Evolutionary conservation across 2,888 invertebrate genomes (phyloP), one percentile per base, ranked within the genome.

Genomic region (Perdita meconis): DNA sequence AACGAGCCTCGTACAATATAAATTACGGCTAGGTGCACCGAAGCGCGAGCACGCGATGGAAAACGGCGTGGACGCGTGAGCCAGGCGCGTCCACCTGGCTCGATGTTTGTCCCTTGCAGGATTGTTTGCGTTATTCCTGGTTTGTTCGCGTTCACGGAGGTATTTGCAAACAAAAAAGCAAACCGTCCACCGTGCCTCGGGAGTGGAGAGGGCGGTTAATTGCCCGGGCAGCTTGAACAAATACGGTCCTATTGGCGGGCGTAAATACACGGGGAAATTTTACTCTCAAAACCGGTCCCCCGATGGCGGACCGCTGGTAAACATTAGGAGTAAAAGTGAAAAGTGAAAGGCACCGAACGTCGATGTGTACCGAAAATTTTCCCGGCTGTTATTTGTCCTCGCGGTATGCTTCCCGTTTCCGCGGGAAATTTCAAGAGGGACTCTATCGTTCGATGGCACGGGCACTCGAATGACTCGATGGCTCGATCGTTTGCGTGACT

Each of bases 111-210:
- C 59, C 61, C 71, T 47, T 38, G 71, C 57, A 61, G 79, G 81
- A 78, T 85, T 80, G 82, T 86, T 88, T 85, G 84, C 87, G 79
- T 85, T 89, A 85, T 88, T 84, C 84, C 82, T 81, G 83, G 83
- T 84, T 83, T 82, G 78, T 85, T 83, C 84, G 80, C 75, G 71
- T 66, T 66, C 63, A 56, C 73, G 59, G 63, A 72, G 60, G 78
- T 78, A 81, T 89, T 85, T 83, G 81, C 82, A 84, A 86, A 85
- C 85, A 89, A 89, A 89, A 88, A 86, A 86, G 81, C 80, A 81
- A 87, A 83, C n/a, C 84, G 75, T 59, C 40, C 64, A 36, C 69
- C 63, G 38, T 34, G 51, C 1, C 3, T 5, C n/a, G 47, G 47
- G 40, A 24, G 36, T 22, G 55, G 75, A 79, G 70, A 78, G 69